Evolutionary conservation across 2,113 vertebrate genomes (phyloP).

Genomic region (Chinchilla lanigera): DNA sequence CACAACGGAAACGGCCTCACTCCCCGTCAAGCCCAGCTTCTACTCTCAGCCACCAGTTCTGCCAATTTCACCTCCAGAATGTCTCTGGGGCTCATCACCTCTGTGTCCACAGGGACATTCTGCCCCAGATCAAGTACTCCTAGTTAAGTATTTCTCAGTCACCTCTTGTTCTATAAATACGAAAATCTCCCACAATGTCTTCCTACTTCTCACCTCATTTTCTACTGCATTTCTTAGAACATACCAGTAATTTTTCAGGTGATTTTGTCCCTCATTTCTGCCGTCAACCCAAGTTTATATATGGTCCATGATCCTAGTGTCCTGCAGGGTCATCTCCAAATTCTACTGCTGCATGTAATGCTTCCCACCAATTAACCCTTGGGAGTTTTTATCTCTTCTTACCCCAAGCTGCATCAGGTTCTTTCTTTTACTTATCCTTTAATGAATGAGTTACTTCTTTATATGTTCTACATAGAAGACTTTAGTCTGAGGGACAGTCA

Average conservation of each 20-base stretch:
- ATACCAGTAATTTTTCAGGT: neutral
- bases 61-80: neutral
- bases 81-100: neutral
- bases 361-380: neutral
- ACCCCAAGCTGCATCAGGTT: neutral
- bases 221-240: neutral
- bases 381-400: neutral
- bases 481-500: too few species aligned
- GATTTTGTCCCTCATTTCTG: neutral
- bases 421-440: neutral
- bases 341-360: neutral
- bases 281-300: neutral
- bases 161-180: neutral
- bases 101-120: neutral
- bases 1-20: neutral
- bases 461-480: too few species aligned
- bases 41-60: neutral
- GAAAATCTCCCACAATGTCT: neutral
- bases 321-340: neutral
- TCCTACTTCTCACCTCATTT: neutral
- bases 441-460: neutral
- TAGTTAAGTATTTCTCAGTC: neutral
- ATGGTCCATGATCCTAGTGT: neutral
- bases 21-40: neutral
- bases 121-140: neutral